These are phyloP conservation scores for Solenopsis invicta DNA, from an alignment of 1,140 invertebrate genomes.

Conservation along the genomic window DNA sequence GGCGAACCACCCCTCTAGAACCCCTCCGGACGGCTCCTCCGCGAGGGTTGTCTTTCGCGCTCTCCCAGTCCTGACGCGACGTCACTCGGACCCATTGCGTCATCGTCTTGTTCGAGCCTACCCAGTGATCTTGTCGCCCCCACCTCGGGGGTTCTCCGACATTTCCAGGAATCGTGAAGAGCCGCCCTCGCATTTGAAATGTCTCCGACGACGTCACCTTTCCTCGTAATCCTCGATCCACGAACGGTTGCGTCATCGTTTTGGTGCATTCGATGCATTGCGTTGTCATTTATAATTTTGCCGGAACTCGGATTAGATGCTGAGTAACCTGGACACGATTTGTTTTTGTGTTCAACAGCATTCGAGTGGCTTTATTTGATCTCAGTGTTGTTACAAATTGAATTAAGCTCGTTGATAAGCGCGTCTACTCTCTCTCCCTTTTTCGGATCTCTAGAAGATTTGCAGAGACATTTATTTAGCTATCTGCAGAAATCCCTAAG, in stretches of 20 bases:
- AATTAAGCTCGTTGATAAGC: neutral
- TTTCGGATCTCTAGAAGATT: neutral
- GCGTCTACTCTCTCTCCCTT: neutral
- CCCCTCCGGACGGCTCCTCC: neutral
- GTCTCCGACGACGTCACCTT: neutral
- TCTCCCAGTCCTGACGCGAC: neutral
- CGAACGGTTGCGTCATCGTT: neutral
- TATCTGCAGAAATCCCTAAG: neutral
- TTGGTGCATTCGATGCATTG: neutral
- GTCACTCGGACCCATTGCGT: conserved; percentile 11
- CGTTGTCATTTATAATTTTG: neutral
- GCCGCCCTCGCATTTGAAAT: neutral
- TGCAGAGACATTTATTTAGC: neutral
- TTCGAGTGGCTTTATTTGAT: neutral
- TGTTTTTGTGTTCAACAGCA: neutral
- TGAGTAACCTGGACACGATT: neutral
- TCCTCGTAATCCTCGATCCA: neutral
- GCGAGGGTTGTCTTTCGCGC: conserved; percentile 6
- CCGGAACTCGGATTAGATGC: neutral
- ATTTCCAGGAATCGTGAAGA: neutral
- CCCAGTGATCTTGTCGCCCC: neutral
- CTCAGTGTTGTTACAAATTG: neutral
- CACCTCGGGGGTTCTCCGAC: neutral
- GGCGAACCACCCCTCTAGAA: neutral
- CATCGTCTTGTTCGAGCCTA: neutral